These are phyloP conservation scores for Masticophis lateralis DNA, from an alignment of 2,797 vertebrate genomes.

Conservation along the genomic window DNA sequence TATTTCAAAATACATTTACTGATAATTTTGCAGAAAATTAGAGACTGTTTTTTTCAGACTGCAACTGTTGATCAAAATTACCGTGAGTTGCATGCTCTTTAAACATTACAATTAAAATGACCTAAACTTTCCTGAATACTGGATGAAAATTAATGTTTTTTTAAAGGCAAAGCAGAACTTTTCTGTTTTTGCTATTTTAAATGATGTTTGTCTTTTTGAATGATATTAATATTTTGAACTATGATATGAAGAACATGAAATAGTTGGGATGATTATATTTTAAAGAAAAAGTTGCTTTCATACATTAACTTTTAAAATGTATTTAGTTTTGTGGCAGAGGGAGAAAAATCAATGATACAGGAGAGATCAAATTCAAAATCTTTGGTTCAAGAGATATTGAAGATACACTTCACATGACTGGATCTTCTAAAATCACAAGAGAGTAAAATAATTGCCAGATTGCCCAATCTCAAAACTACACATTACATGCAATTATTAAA, in stretches of 20 bases:
- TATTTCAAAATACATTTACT: not conserved
- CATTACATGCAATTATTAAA: not conserved
- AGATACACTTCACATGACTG: not conserved
- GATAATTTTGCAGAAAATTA: not conserved
- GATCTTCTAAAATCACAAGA: not conserved
- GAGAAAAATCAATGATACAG: not conserved
- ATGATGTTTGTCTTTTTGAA: not conserved
- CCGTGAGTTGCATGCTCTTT: not conserved
- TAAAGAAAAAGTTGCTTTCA: not conserved
- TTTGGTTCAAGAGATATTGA: not conserved
- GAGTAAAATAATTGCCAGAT: not conserved
- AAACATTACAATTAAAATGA: slow-evolving; percentile 3
- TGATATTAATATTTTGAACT: not conserved
- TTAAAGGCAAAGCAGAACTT: not conserved
- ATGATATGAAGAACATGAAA: not conserved
- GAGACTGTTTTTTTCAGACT: rapidly evolving
- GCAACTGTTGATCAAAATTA: slow-evolving; percentile 7
- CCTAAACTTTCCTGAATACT: not conserved
- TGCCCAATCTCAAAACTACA: not conserved
- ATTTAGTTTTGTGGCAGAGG: not conserved
- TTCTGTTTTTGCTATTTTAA: not conserved
- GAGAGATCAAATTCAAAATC: not conserved
- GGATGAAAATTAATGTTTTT: not conserved
- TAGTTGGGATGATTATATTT: not conserved
- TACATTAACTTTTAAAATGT: not conserved